These are phyloP conservation scores for Cosmia trapezina DNA, from an alignment of 2,888 invertebrate species.

Conservation along the genomic window DNA sequence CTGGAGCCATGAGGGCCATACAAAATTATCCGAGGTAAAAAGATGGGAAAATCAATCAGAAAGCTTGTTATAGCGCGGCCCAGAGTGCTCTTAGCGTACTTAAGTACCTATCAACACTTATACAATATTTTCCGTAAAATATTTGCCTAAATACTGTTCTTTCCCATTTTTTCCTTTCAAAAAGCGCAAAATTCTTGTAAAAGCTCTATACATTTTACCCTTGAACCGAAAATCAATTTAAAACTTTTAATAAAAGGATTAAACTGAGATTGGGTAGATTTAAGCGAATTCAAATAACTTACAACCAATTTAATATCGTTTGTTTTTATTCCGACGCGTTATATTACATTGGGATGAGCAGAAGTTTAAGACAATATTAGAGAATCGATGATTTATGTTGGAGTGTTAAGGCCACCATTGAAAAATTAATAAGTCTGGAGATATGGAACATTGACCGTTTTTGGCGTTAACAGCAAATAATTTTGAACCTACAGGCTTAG, in stretches of 20 bases:
- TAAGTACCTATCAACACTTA: neutral
- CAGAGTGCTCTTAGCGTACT: neutral
- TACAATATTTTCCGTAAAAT: neutral
- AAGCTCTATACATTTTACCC: slow-evolving; percentile 35
- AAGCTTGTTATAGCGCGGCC: neutral
- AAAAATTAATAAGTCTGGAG: no score
- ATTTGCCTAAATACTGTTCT: neutral
- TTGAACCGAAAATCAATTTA: slow-evolving; percentile 47
- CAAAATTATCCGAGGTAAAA: neutral
- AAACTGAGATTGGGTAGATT: slow-evolving; percentile 39
- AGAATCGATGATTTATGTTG: neutral
- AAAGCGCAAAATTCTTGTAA: slow-evolving; percentile 10
- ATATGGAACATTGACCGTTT: no score
- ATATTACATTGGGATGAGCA: slow-evolving; percentile 13
- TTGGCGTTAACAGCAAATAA: no score
- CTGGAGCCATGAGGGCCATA: neutral
- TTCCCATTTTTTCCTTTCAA: neutral
- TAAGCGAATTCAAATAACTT: slow-evolving; percentile 38
- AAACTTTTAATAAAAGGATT: slow-evolving; percentile 62
- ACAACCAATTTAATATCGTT: slow-evolving; percentile 27
- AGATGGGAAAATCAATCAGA: neutral
- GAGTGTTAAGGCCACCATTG: no score
- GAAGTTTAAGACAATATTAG: neutral
- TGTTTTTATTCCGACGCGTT: slow-evolving; percentile 8
- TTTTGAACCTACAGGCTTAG: no score